Conservation (phyloP, 1,140 invertebrate genomes). For the Pristionchus pacificus region DNA sequence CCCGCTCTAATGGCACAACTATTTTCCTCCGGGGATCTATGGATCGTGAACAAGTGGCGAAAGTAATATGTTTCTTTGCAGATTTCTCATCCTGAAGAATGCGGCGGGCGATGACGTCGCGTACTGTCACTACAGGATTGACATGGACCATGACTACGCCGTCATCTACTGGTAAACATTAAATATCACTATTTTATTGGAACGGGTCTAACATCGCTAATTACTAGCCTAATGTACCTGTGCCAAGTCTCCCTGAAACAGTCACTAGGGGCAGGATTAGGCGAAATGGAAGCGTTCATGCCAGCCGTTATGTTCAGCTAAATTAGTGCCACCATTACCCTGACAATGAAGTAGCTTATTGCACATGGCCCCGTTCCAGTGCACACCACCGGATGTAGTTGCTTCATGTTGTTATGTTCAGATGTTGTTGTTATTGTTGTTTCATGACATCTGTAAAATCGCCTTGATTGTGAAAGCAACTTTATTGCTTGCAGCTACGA, state of each 20-base stretch:
- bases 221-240: background rate
- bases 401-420: too few relatives aligned
- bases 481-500: background rate
- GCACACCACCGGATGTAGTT: too few relatives aligned
- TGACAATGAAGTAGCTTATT: too few relatives aligned
- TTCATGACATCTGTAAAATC: too few relatives aligned
- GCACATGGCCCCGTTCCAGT: too few relatives aligned
- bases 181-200: too few relatives aligned
- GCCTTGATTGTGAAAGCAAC: background rate
- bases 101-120: background rate
- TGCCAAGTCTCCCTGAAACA: background rate
- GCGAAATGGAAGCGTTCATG: background rate
- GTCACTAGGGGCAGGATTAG: background rate
- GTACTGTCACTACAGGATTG: background rate
- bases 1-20: too few relatives aligned
- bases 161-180: background rate
- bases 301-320: background rate
- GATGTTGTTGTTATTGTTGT: too few relatives aligned
- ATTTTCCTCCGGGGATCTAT: too few relatives aligned
- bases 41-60: too few relatives aligned
- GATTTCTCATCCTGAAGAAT: background rate
- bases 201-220: too few relatives aligned
- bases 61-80: too few relatives aligned
- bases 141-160: background rate
- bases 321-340: background rate